Evolutionary conservation across 2,888 invertebrate genomes (phyloP).

Genomic region (Pandemis corylana): DNA sequence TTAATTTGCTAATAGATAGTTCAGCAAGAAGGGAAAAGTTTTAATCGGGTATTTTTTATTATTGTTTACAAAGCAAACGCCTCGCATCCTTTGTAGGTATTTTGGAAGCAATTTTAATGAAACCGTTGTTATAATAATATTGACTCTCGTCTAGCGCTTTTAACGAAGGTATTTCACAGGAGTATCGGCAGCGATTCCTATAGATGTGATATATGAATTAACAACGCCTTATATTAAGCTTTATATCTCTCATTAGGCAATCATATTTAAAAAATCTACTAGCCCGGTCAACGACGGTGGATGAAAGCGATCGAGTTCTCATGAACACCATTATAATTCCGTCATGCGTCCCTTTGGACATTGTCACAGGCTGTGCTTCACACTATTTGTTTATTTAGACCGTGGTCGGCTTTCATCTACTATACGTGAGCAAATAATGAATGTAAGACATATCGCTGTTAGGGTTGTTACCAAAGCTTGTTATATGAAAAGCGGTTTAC

Average conservation of each 20-base stretch:
- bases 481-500: background rate
- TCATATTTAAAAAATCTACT: conserved; percentile 26
- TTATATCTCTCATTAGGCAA: conserved; percentile 35
- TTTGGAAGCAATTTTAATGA: conserved; percentile 7
- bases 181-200: conserved; percentile 16
- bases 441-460: conserved; percentile 75
- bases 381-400: conserved; percentile 81
- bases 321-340: conserved; percentile 72
- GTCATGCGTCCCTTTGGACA: conserved; percentile 70
- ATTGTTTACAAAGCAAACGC: conserved; percentile 30
- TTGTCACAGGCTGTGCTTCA: conserved; percentile 68
- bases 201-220: conserved; percentile 21
- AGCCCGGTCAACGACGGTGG: conserved; percentile 43
- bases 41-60: conserved; percentile 7
- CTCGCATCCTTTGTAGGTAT: conserved; percentile 19
- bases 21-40: background rate
- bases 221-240: conserved; percentile 25
- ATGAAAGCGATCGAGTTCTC: conserved; percentile 64
- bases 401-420: conserved; percentile 81
- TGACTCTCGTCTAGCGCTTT: conserved; percentile 8
- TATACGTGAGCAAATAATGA: conserved; percentile 82
- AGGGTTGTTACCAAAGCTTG: conserved; percentile 23
- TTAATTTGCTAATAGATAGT: conserved; percentile 23
- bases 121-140: conserved; percentile 18
- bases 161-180: conserved; percentile 15